Evolutionary conservation across 2,888 invertebrate genomes (phyloP).

Genomic region (Philereme vetulata): DNA sequence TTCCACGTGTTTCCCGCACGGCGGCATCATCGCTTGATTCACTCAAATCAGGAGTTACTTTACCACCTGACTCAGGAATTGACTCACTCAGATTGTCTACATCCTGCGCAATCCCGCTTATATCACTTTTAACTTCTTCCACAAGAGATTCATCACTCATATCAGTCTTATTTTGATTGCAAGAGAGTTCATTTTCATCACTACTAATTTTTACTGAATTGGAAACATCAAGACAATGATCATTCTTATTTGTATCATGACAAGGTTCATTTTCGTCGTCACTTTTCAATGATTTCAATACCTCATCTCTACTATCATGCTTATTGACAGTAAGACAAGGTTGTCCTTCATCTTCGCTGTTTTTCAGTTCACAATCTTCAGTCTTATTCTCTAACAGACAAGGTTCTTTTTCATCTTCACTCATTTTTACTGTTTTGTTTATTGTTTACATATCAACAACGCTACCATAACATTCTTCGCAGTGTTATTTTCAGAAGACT

Average conservation of each 20-base stretch:
- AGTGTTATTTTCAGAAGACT: too few species aligned
- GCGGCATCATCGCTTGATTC: slow-evolving; percentile 35
- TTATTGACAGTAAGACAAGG: slow-evolving; percentile 39
- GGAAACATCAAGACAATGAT: not conserved
- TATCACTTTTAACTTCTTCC: slow-evolving; percentile 19
- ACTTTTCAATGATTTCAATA: slow-evolving; percentile 22
- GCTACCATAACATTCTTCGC: too few species aligned
- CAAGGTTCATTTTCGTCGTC: slow-evolving; percentile 23
- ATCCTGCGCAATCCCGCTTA: slow-evolving; percentile 32
- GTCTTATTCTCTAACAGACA: slow-evolving; percentile 42
- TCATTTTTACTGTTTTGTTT: slow-evolving; percentile 52
- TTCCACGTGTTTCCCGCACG: slow-evolving; percentile 11
- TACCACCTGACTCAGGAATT: slow-evolving; percentile 38
- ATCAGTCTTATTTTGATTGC: slow-evolving; percentile 11
- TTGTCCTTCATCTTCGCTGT: slow-evolving; percentile 40
- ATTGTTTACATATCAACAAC: slow-evolving; percentile 34
- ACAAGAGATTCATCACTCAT: slow-evolving; percentile 17
- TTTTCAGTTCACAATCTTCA: slow-evolving; percentile 33
- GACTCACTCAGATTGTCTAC: slow-evolving; percentile 38
- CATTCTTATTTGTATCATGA: slow-evolving; percentile 5
- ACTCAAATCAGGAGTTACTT: slow-evolving; percentile 18
- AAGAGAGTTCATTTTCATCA: slow-evolving; percentile 15
- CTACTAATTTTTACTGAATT: slow-evolving; percentile 12
- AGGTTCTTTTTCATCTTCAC: slow-evolving; percentile 56
- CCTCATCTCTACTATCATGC: slow-evolving; percentile 35